phyloP scores from a whole-genome alignment of 2,888 invertebrate genomes.

The Nymphalis polychloros region DNA sequence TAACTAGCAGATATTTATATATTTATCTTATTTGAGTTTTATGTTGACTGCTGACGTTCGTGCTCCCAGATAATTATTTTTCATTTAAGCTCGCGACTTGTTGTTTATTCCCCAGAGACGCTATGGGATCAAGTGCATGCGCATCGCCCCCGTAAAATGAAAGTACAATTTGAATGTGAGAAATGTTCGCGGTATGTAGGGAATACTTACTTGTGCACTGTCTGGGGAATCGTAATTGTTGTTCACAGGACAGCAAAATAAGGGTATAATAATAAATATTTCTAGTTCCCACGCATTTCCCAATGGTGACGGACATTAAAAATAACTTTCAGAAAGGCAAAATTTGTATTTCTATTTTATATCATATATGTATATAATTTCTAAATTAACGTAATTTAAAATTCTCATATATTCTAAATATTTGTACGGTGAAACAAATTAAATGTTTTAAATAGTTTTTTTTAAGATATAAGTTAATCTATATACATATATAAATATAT shows the following conservation, averaged over 20 bases:
- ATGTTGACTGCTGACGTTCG: slow-evolving; percentile 9
- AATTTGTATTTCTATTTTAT: neutral
- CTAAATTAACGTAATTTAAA: too few relatives aligned
- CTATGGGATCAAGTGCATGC: slow-evolving; percentile 70
- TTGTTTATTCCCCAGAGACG: slow-evolving; percentile 61
- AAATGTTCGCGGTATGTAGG: slow-evolving; percentile 59
- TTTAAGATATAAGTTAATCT: too few relatives aligned
- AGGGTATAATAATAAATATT: slow-evolving; percentile 8
- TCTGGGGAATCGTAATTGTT: slow-evolving; percentile 62
- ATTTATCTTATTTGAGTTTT: too few relatives aligned
- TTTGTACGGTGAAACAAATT: neutral
- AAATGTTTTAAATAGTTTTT: neutral
- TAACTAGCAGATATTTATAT: too few relatives aligned
- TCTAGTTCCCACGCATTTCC: slow-evolving; percentile 17
- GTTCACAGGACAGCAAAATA: slow-evolving; percentile 51
- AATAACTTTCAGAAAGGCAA: neutral
- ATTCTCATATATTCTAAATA: too few relatives aligned
- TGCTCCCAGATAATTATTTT: slow-evolving; percentile 70
- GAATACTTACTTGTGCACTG: slow-evolving; percentile 38
- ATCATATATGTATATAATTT: neutral
- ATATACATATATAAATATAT: neutral
- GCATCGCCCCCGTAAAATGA: slow-evolving; percentile 54
- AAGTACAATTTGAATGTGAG: slow-evolving; percentile 71
- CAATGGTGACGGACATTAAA: neutral
- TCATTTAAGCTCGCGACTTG: slow-evolving; percentile 71